Evolutionary conservation across 1,140 invertebrate species (phyloP).

Genomic region (Aethina tumida): DNA sequence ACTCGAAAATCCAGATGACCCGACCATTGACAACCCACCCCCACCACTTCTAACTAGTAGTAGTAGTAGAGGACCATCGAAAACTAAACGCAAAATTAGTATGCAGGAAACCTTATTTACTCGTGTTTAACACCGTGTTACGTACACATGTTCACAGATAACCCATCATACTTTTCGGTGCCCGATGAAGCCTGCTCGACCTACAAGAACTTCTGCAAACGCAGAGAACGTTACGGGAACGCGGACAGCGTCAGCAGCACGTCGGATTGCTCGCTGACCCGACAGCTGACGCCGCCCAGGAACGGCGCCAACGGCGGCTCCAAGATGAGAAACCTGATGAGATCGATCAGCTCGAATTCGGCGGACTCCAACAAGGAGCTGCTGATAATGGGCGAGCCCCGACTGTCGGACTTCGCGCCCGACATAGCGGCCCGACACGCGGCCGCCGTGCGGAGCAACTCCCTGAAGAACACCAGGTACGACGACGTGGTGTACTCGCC

Average conservation of each 20-base stretch:
- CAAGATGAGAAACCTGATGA: slow-evolving; percentile 37
- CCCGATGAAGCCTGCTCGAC: slow-evolving; percentile 24
- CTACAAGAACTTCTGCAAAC: slow-evolving; percentile 6
- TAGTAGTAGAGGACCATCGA: too few relatives aligned
- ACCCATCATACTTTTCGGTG: slow-evolving; percentile 50
- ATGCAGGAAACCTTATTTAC: neutral
- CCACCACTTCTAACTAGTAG: slow-evolving; percentile 4
- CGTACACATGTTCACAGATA: slow-evolving; percentile 38
- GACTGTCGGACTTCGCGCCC: slow-evolving; percentile 46
- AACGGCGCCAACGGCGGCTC: slow-evolving; percentile 21
- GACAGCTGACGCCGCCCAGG: slow-evolving; percentile 21
- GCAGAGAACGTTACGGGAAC: slow-evolving; percentile 10
- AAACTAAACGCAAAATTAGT: slow-evolving; percentile 2
- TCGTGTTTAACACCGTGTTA: neutral
- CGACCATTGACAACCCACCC: neutral
- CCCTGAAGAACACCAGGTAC: slow-evolving; percentile 17
- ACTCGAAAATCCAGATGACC: too few relatives aligned
- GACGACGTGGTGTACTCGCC: slow-evolving; percentile 39
- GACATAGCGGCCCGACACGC: slow-evolving; percentile 35
- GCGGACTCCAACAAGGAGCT: slow-evolving; percentile 44
- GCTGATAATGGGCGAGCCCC: slow-evolving; percentile 43
- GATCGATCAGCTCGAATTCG: slow-evolving; percentile 44
- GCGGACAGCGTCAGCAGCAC: slow-evolving; percentile 15
- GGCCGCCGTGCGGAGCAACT: slow-evolving; percentile 28
- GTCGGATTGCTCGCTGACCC: slow-evolving; percentile 22